These are phyloP conservation scores for Frankliniella fusca DNA, from an alignment of 2,888 invertebrate genomes.

Conservation along the genomic window DNA sequence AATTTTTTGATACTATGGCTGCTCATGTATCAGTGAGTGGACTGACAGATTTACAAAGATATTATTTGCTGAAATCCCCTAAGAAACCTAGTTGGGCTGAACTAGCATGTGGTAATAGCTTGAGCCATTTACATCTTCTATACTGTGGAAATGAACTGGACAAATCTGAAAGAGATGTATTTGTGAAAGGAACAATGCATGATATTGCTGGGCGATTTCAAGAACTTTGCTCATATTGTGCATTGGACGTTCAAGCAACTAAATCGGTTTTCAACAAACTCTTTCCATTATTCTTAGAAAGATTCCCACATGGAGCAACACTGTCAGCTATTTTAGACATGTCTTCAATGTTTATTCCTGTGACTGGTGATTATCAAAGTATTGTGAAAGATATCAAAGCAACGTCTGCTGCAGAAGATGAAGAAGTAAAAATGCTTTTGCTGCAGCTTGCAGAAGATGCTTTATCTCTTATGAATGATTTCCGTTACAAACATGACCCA, in stretches of 20 bases:
- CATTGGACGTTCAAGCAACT: slow-evolving; percentile 80
- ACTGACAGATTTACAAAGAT: slow-evolving; percentile 83
- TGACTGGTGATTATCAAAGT: slow-evolving; percentile 82
- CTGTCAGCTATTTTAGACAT: slow-evolving; percentile 91
- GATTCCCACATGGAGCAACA: slow-evolving; percentile 92
- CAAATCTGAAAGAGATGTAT: slow-evolving; percentile 74
- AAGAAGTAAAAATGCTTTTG: slow-evolving; percentile 73
- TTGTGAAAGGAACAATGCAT: slow-evolving; percentile 70
- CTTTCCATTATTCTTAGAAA: slow-evolving; percentile 71
- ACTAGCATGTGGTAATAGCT: slow-evolving; percentile 78
- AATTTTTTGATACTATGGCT: slow-evolving; percentile 97
- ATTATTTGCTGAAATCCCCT: slow-evolving; percentile 64
- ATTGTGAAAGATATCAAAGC: slow-evolving; percentile 77
- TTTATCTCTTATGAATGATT: slow-evolving; percentile 64
- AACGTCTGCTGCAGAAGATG: slow-evolving; percentile 73
- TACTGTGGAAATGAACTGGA: slow-evolving; percentile 70
- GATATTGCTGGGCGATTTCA: slow-evolving; percentile 74
- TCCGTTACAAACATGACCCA: slow-evolving; percentile 71
- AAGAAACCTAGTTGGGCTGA: slow-evolving; percentile 60
- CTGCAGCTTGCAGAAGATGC: slow-evolving; percentile 79
- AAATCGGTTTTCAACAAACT: slow-evolving; percentile 64
- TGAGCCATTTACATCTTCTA: slow-evolving; percentile 79
- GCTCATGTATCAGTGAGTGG: slow-evolving; percentile 90
- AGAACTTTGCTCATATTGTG: slow-evolving; percentile 80
- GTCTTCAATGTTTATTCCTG: slow-evolving; percentile 79